Base-by-base conservation (phyloP, 1,140 invertebrate species). In the Drosophila gunungcola region DNA sequence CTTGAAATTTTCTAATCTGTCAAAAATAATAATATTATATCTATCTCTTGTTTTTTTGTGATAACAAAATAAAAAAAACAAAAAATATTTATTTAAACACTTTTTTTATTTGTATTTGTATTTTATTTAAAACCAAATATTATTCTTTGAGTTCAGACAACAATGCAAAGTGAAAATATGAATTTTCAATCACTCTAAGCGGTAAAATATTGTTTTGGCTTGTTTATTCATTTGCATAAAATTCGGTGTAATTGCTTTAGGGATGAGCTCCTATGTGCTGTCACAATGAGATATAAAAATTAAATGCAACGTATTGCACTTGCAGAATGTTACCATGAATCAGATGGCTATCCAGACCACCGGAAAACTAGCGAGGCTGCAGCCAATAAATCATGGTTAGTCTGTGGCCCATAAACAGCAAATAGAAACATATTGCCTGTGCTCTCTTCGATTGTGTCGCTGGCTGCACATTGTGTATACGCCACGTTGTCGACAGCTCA, bases 401-500 rank as follows among this genome's bases (percentile, higher is more conserved):
- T 65, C 32, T 42, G 64, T 65, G 60, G 46, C 60, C 60, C 45
- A 48, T 45, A 58, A 68, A 49, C 13, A 36, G 46, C 64, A 70
- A 70, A 70, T 49, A 69, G 36, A 49, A 70, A 57, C 67, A 32
- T 45, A 69, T 69, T 34, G 51, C 21, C 34, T 13, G 42, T 29
- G 27, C 63, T 10, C 25, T 25, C 39, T 64, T 64, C n/a, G 60
- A 56, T 34, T 46, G 42, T 46, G 48, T 34, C 34, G 48, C 49
- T n/a, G 29, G 21, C 10, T 57, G 42, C 38, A 70, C 64, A 70
- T 42, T 49, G 43, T 21, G 67, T 70, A 70, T 49, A 70, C 51
- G 68, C 68, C 36, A 39, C 64, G 29, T 57, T 70, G 68, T 39
- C 68, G 52, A 70, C 41, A 70, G 64, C 68, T 70, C 65, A 70